These are phyloP conservation scores for Coenonympha glycerion DNA, from an alignment of 2,888 invertebrate genomes.

Conservation along the genomic window DNA sequence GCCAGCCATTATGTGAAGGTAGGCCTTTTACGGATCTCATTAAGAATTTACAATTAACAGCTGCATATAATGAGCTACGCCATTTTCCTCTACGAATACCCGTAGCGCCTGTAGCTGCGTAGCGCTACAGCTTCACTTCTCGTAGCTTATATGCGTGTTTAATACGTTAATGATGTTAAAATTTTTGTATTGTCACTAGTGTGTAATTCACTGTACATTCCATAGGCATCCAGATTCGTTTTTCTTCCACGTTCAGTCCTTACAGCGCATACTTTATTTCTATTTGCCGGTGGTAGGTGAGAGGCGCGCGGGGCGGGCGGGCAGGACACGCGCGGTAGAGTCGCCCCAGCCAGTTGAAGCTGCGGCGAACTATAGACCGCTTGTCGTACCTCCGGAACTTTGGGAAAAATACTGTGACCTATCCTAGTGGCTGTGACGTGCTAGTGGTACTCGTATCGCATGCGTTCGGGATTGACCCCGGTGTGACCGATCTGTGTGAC, in stretches of 20 bases:
- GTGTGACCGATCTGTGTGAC: conserved; percentile 51
- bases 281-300: conserved; percentile 70
- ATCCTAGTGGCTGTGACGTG: conserved; percentile 66
- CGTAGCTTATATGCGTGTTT: background rate
- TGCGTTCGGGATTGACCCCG: conserved; percentile 44
- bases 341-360: conserved; percentile 72
- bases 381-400: conserved; percentile 37
- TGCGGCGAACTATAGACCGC: conserved; percentile 52
- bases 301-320: conserved; percentile 48
- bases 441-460: conserved; percentile 40
- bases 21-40: conserved; percentile 5
- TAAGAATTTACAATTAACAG: conserved; percentile 9
- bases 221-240: conserved; percentile 35
- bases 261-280: conserved; percentile 73
- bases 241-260: conserved; percentile 64
- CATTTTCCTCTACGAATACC: conserved; percentile 6
- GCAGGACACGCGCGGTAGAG: conserved; percentile 69
- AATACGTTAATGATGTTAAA: background rate
- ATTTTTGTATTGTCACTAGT: background rate
- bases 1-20: conserved; percentile 6
- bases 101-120: background rate
- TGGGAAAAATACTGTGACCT: conserved; percentile 45
- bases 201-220: conserved; percentile 14
- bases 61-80: conserved; percentile 11
- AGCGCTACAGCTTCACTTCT: background rate